Evolutionary conservation across 2,113 vertebrate genomes (phyloP), one percentile per base, ranked within the genome.

Genomic region (Orycteropus afer): DNA sequence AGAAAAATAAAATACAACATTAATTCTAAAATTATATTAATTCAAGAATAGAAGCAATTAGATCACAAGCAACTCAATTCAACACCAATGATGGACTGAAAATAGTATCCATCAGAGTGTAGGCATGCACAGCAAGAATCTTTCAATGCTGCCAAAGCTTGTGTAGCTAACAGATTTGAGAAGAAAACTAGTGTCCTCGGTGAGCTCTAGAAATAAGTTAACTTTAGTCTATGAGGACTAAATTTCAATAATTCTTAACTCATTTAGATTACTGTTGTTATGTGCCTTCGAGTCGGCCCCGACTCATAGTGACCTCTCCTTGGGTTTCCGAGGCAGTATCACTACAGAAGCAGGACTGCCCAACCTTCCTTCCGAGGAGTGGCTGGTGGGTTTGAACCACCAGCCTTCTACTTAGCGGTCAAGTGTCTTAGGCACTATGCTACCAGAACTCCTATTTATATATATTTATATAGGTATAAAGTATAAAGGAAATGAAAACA

Each of bases 401-500:
- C n/a, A n/a, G n/a, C n/a, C n/a, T n/a, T n/a, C n/a, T n/a, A n/a
- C n/a, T n/a, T n/a, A n/a, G n/a, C n/a, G n/a, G n/a, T n/a, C n/a
- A n/a, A n/a, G n/a, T n/a, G n/a, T n/a, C n/a, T n/a, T n/a, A n/a
- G n/a, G n/a, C n/a, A n/a, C n/a, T n/a, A n/a, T n/a, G n/a, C n/a
- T n/a, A n/a, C n/a, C n/a, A n/a, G n/a, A n/a, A n/a, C n/a, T n/a
- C n/a, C n/a, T n/a, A n/a, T n/a, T n/a, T n/a, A n/a, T n/a, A n/a
- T n/a, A n/a, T n/a, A n/a, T n/a, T n/a, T n/a, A n/a, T n/a, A n/a
- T n/a, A n/a, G n/a, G n/a, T n/a, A n/a, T n/a, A n/a, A n/a, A n/a
- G n/a, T n/a, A 9, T n/a, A 86, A 94, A 49, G 81, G n/a, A 82
- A 88, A 79, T 65, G 32, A 73, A 90, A 95, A 73, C 23, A 77